Conservation (phyloP, 1,140 invertebrate species). For the Hypsibius dujardini region DNA sequence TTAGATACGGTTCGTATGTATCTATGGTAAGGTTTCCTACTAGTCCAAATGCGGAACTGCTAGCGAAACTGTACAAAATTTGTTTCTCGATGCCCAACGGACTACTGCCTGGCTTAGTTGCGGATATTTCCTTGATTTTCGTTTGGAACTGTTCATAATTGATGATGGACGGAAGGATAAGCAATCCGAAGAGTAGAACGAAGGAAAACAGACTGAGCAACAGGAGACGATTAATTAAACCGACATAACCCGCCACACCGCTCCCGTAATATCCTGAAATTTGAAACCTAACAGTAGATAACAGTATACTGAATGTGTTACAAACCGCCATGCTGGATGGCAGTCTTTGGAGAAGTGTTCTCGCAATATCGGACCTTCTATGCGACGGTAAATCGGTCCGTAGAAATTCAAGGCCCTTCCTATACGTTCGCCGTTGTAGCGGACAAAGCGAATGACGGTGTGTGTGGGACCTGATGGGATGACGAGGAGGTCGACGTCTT, state of each 20-base stretch:
- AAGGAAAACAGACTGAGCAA: background rate
- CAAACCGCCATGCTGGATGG: background rate
- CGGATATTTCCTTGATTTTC: background rate
- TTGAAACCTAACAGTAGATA: background rate
- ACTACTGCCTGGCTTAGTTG: background rate
- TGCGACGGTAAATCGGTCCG: background rate
- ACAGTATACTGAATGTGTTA: background rate
- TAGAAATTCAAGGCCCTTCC: background rate
- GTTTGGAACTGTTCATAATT: background rate
- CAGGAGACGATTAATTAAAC: constrained; percentile 1
- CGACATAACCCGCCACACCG: background rate
- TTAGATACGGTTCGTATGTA: background rate
- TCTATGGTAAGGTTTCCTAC: background rate
- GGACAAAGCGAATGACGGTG: background rate
- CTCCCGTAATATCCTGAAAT: background rate
- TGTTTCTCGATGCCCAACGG: background rate
- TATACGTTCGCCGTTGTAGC: background rate
- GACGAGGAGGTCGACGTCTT: background rate
- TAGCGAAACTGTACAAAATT: background rate
- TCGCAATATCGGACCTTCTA: background rate
- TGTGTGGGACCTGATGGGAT: background rate
- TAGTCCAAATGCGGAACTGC: background rate
- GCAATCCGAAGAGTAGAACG: background rate
- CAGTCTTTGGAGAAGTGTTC: background rate
- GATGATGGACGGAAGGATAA: background rate